Evolutionary conservation across 2,113 vertebrate genomes (phyloP).

Genomic region (Zosterops borbonicus): DNA sequence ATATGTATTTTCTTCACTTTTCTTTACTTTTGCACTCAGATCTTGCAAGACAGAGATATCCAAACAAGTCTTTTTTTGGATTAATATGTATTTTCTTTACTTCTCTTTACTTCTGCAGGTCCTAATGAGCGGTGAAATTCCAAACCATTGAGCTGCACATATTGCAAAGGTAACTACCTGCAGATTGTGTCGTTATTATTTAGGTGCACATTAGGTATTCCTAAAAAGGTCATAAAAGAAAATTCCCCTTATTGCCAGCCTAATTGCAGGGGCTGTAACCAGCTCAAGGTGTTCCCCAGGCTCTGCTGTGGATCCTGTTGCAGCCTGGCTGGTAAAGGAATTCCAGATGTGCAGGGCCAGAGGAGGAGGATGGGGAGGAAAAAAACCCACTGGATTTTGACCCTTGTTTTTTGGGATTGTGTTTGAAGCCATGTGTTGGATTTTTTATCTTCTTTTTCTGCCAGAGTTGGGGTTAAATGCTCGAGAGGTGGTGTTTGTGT

Average conservation of each 20-base stretch:
- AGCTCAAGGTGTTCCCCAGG: conserved; percentile 22
- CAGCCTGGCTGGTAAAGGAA: neutral
- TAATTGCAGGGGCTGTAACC: conserved; percentile 17
- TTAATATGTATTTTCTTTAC: neutral
- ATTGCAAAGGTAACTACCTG: neutral
- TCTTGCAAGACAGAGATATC: too few species aligned
- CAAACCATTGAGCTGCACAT: neutral
- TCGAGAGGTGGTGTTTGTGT: neutral
- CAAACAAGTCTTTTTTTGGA: neutral
- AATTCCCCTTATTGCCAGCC: neutral
- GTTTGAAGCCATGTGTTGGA: neutral
- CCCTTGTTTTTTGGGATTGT: neutral
- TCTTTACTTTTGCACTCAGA: neutral
- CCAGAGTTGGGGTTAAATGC: neutral
- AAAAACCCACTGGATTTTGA: neutral
- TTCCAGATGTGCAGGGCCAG: conserved; percentile 24
- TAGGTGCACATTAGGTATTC: neutral
- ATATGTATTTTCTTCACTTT: neutral
- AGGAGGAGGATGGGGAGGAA: neutral
- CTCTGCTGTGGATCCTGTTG: neutral
- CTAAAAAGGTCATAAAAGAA: neutral
- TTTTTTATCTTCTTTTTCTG: neutral
- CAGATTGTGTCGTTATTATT: neutral
- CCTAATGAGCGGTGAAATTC: neutral
- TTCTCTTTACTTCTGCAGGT: neutral